Percentiles rank a stretch among this genome's conserved stretches.
Conservation (phyloP, 2,888 invertebrate species). For the Ischnus inquisitorius region DNA sequence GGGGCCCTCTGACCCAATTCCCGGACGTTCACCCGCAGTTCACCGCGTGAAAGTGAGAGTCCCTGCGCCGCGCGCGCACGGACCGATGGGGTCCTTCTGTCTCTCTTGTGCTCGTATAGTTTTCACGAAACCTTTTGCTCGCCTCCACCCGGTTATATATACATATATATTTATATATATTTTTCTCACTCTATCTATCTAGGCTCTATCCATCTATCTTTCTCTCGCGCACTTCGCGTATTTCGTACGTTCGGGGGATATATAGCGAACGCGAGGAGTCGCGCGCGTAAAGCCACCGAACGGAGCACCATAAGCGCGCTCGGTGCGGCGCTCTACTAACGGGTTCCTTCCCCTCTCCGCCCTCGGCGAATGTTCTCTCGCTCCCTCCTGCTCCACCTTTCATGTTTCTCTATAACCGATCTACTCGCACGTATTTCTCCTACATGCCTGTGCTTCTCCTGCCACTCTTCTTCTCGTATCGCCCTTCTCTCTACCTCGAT, state of each 20-base stretch:
- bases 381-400: conserved; percentile 55
- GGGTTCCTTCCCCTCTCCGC: conserved; percentile 80
- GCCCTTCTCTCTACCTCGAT: conserved; percentile 65
- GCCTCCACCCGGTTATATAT: conserved; percentile 58
- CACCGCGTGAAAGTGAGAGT: conserved; percentile 89
- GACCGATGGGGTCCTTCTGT: conserved; percentile 42
- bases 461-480: conserved; percentile 71
- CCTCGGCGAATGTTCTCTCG: conserved; percentile 85
- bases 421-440: conserved; percentile 45
- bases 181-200: conserved; percentile 66
- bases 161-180: conserved; percentile 23
- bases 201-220: conserved; percentile 72
- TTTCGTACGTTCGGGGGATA: conserved; percentile 28
- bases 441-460: conserved; percentile 57
- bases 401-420: conserved; percentile 46
- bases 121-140: conserved; percentile 69
- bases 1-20: conserved; percentile 92
- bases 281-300: conserved; percentile 61
- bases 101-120: conserved; percentile 55
- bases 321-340: conserved; percentile 81
- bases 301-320: conserved; percentile 66
- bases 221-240: conserved; percentile 65
- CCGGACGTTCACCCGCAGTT: conserved; percentile 91
- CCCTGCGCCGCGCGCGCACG: conserved; percentile 82
- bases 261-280: conserved; percentile 70